Evolutionary conservation across 2,797 vertebrate genomes (phyloP).

Genomic region (Linurgus olivaceus): DNA sequence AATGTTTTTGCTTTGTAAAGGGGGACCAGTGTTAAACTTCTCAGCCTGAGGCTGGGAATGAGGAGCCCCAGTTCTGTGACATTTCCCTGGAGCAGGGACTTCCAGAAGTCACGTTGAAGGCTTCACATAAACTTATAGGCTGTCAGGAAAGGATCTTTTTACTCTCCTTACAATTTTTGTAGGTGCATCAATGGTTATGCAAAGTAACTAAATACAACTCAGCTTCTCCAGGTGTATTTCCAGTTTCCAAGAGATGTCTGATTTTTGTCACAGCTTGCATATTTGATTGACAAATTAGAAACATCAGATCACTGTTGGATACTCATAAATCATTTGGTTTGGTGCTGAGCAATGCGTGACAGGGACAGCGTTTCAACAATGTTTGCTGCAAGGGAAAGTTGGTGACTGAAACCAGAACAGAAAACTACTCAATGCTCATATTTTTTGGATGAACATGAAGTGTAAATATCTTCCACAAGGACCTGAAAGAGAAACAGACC

Average conservation of each 20-base stretch:
- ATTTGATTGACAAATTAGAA: background rate
- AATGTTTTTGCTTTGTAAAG: background rate
- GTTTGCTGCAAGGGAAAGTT: background rate
- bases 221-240: background rate
- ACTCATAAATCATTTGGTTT: background rate
- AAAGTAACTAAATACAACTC: background rate
- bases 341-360: background rate
- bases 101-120: background rate
- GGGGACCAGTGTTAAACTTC: background rate
- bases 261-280: background rate
- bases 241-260: background rate
- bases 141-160: background rate
- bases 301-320: background rate
- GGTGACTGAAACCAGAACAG: background rate
- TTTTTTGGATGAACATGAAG: background rate
- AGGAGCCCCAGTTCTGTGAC: background rate
- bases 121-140: background rate
- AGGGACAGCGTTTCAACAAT: background rate
- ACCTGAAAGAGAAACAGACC: background rate
- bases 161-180: background rate
- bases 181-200: fast-evolving
- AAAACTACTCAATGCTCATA: background rate
- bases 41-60: fast-evolving
- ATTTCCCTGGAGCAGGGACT: background rate
- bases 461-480: background rate